phyloP scores from a whole-genome alignment of 35 echinoderm and acorn worm species.

The Stichopus chloronotus region DNA sequence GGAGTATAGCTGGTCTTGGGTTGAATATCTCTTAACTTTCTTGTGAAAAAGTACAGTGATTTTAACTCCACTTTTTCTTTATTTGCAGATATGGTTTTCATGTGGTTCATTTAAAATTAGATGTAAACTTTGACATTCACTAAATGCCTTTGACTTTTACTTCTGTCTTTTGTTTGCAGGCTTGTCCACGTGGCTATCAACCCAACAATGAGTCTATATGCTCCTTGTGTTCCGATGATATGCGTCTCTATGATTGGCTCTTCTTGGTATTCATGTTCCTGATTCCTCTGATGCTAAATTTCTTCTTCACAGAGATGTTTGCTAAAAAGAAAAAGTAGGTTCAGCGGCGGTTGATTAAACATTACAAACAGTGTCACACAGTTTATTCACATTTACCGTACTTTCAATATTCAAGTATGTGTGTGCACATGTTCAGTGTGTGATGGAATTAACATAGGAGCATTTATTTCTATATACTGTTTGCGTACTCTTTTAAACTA shows the following conservation, averaged over 20 bases:
- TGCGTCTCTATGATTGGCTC: conserved; percentile 89
- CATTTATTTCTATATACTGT: too few relatives aligned
- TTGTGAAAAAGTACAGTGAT: too few relatives aligned
- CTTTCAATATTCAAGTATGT: not conserved
- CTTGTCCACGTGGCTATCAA: conserved; percentile 74
- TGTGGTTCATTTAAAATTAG: too few relatives aligned
- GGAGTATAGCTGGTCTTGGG: too few relatives aligned
- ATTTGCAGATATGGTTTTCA: too few relatives aligned
- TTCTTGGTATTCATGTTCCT: conserved; percentile 92
- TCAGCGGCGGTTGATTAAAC: not conserved
- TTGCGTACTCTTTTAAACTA: too few relatives aligned
- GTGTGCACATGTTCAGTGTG: too few relatives aligned
- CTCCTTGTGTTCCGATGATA: conserved; percentile 57
- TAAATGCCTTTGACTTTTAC: too few relatives aligned
- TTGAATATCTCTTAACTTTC: too few relatives aligned
- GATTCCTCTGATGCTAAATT: conserved; percentile 77
- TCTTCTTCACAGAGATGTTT: conserved; percentile 98
- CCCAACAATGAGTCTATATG: conserved; percentile 83
- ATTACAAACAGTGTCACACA: not conserved
- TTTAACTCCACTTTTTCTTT: too few relatives aligned
- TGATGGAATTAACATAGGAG: too few relatives aligned
- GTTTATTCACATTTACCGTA: not conserved
- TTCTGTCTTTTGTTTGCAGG: conserved; percentile 61
- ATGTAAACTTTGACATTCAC: too few relatives aligned
- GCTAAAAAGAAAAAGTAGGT: conserved; percentile 81